Percentiles rank a stretch among this genome's conserved stretches.
phyloP scores from a whole-genome alignment of 2,888 invertebrate species.

The Cantharis rufa region DNA sequence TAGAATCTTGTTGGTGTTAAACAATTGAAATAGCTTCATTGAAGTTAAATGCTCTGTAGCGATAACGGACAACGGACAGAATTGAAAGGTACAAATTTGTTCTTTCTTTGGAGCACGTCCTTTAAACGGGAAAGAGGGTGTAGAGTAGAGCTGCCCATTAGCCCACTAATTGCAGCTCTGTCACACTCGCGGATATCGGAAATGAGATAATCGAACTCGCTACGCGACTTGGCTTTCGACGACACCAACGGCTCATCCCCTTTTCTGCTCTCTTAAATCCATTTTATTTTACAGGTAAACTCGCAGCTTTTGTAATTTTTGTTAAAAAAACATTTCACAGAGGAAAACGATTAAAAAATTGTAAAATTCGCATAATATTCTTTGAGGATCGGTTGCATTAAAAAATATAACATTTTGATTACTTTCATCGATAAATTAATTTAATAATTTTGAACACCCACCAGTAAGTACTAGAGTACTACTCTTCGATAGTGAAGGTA shows the following conservation, averaged over 20 bases:
- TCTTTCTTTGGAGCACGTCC: constrained; percentile 38
- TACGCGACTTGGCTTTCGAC: constrained; percentile 45
- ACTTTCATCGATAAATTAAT: too few relatives aligned
- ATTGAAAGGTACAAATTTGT: constrained; percentile 38
- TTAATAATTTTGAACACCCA: too few relatives aligned
- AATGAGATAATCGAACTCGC: constrained; percentile 53
- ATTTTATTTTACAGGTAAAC: constrained; percentile 17
- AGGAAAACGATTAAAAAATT: background rate
- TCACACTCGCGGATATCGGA: constrained; percentile 52
- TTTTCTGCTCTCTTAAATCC: constrained; percentile 24
- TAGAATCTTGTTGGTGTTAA: constrained; percentile 10
- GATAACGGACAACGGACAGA: constrained; percentile 32
- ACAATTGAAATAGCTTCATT: constrained; percentile 24
- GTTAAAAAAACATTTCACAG: background rate
- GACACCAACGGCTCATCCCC: constrained; percentile 25
- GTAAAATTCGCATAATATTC: background rate
- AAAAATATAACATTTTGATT: too few relatives aligned
- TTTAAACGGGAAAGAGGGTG: constrained; percentile 42
- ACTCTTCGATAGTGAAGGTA: too few relatives aligned
- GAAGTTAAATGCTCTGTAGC: constrained; percentile 29
- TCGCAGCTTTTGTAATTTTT: background rate
- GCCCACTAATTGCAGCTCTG: constrained; percentile 51
- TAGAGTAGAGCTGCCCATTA: constrained; percentile 48
- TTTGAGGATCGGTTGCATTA: background rate
- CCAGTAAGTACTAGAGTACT: too few relatives aligned